Conservation (phyloP, 2,113 vertebrate species). For the Ammodytes marinus region DNA sequence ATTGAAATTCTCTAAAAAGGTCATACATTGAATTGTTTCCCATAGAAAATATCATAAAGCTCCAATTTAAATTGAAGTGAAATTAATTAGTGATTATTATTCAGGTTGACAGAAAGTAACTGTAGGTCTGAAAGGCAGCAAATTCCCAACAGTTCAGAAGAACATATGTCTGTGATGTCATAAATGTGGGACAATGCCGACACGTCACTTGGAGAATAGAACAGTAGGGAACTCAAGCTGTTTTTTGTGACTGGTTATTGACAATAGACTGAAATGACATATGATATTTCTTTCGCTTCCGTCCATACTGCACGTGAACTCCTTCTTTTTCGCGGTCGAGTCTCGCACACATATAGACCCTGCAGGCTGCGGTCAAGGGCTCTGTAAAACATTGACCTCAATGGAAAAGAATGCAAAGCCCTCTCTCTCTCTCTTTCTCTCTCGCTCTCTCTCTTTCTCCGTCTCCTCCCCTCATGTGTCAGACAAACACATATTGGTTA, state of each 20-base stretch:
- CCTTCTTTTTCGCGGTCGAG: not conserved
- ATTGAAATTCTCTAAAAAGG: not conserved
- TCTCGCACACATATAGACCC: constrained; percentile 9
- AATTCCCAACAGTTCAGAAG: not conserved
- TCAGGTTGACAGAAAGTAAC: not conserved
- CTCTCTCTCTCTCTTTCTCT: constrained; percentile 47
- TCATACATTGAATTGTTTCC: not conserved
- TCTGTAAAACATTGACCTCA: constrained; percentile 73
- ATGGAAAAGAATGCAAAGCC: constrained; percentile 76
- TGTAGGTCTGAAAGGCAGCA: not conserved
- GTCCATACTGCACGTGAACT: not conserved
- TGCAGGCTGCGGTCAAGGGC: constrained; percentile 65
- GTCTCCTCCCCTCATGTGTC: constrained; percentile 72
- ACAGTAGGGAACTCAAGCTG: not conserved
- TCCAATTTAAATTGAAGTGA: not conserved
- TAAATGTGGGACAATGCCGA: constrained; percentile 12
- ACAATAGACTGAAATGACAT: not conserved
- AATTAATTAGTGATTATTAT: not conserved
- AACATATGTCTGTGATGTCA: constrained; percentile 56
- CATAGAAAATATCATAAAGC: not conserved
- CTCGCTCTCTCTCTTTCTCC: constrained; percentile 33
- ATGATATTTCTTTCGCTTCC: not conserved
- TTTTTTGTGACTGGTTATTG: not conserved
- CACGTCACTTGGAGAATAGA: not conserved
- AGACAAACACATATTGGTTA: constrained; percentile 74